Conservation (phyloP, 2,888 invertebrate species). For the Hirtodrosophila cameraria region DNA sequence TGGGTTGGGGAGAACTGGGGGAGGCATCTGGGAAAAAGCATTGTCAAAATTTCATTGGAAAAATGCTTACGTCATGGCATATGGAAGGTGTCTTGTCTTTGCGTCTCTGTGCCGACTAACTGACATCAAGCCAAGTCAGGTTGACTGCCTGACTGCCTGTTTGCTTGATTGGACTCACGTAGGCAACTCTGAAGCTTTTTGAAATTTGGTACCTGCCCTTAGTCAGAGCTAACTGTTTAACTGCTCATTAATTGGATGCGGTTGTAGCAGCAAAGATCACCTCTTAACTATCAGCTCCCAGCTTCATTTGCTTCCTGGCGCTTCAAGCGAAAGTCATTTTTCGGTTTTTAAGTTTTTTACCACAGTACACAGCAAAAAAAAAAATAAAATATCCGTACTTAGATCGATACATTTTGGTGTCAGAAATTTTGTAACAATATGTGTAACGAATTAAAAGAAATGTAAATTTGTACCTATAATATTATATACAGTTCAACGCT, state of each 20-base stretch:
- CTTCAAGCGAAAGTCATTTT: conserved; percentile 34
- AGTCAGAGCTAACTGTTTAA: conserved; percentile 48
- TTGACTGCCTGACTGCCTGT: conserved; percentile 11
- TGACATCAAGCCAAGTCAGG: no score
- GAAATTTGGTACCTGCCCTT: conserved; percentile 39
- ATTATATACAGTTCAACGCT: no score
- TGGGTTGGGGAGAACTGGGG: conserved; percentile 9
- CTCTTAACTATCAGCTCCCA: conserved; percentile 12
- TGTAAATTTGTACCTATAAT: no score
- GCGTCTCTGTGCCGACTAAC: no score
- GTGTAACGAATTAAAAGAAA: no score
- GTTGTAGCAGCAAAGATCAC: conserved; percentile 29
- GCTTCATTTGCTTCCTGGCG: conserved; percentile 45
- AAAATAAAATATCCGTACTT: no score
- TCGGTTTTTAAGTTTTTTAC: neutral
- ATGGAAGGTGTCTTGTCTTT: conserved; percentile 48
- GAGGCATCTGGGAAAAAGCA: conserved; percentile 45
- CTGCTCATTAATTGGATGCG: conserved; percentile 56
- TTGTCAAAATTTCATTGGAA: conserved; percentile 42
- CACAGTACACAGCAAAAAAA: no score
- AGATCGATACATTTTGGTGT: no score
- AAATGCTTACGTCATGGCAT: conserved; percentile 40
- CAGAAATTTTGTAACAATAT: no score
- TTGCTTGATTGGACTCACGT: conserved; percentile 65
- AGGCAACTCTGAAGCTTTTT: conserved; percentile 33